Conservation (phyloP, 2,113 vertebrate species). For the Salvelinus alpinus region DNA sequence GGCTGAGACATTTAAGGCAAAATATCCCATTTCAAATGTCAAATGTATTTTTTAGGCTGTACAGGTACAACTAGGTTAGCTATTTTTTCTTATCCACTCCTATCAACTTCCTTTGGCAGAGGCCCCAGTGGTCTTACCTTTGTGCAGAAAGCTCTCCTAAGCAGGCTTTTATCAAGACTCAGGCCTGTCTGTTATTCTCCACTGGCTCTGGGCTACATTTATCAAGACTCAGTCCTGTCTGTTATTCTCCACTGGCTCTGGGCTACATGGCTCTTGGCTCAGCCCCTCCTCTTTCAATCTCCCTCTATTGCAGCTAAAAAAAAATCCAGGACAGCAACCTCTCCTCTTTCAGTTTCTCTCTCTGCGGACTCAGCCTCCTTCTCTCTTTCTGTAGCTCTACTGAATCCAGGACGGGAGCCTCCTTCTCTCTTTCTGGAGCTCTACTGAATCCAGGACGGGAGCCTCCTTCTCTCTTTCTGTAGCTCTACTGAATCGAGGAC, state of each 20-base stretch:
- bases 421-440: too few relatives aligned
- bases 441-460: too few relatives aligned
- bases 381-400: neutral
- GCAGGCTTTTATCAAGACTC: conserved; percentile 37
- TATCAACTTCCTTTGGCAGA: conserved; percentile 13
- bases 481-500: too few relatives aligned
- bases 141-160: conserved; percentile 44
- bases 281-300: conserved; percentile 12
- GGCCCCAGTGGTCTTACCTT: conserved; percentile 59
- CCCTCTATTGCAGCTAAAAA: conserved; percentile 33
- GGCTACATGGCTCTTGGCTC: conserved; percentile 48
- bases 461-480: too few relatives aligned
- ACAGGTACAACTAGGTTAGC: neutral
- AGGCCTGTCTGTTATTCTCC: conserved; percentile 48
- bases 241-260: conserved; percentile 47
- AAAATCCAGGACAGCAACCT: conserved; percentile 55
- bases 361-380: neutral
- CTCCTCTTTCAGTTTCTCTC: neutral
- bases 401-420: too few relatives aligned
- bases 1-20: neutral
- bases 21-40: conserved; percentile 2
- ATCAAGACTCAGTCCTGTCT: conserved; percentile 46
- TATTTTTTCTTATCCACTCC: neutral
- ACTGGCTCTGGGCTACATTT: conserved; percentile 58
- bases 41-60: conserved; percentile 10